These are phyloP conservation scores for Dasyprocta punctata DNA, from an alignment of 2,113 vertebrate genomes.

Conservation along the genomic window DNA sequence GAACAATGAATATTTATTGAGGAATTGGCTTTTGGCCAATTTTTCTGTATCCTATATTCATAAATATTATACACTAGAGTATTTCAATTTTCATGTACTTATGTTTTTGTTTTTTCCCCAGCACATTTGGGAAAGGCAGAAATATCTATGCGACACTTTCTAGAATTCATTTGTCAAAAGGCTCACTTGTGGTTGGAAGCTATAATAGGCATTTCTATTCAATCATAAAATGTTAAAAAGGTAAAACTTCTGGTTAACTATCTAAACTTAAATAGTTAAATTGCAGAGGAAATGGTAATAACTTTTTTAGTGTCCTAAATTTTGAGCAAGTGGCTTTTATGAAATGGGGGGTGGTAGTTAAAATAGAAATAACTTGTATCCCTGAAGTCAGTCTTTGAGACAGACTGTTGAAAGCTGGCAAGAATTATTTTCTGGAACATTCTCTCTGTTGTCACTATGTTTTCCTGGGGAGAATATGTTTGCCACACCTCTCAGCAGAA, in stretches of 20 bases:
- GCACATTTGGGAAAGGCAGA: conserved; percentile 28
- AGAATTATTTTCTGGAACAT: not conserved
- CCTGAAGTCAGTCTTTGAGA: conserved; percentile 21
- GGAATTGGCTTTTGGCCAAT: conserved; percentile 63
- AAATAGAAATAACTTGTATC: not conserved
- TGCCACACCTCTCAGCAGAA: conserved; percentile 43
- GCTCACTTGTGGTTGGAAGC: conserved; percentile 22
- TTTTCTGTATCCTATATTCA: conserved; percentile 59
- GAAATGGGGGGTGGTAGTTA: not conserved
- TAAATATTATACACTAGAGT: conserved; percentile 69
- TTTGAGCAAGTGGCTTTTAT: not conserved
- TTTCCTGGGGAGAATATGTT: not conserved
- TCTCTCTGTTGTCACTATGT: not conserved
- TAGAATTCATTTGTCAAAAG: conserved; percentile 68
- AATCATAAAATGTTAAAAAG: conserved; percentile 33
- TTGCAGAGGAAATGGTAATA: not conserved
- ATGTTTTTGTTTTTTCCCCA: not conserved
- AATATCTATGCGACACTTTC: not conserved
- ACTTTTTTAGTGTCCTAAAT: not conserved
- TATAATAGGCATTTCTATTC: not conserved
- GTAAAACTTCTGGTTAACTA: not conserved
- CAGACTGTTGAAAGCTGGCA: not conserved
- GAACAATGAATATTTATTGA: conserved; percentile 80
- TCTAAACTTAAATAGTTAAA: conserved; percentile 33
- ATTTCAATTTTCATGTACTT: conserved; percentile 62